A percentile compares a stretch with the other conserved stretches of the same genome.
Evolutionary conservation across 2,888 invertebrate species (phyloP).

Genomic region (Cephonodes hylas): DNA sequence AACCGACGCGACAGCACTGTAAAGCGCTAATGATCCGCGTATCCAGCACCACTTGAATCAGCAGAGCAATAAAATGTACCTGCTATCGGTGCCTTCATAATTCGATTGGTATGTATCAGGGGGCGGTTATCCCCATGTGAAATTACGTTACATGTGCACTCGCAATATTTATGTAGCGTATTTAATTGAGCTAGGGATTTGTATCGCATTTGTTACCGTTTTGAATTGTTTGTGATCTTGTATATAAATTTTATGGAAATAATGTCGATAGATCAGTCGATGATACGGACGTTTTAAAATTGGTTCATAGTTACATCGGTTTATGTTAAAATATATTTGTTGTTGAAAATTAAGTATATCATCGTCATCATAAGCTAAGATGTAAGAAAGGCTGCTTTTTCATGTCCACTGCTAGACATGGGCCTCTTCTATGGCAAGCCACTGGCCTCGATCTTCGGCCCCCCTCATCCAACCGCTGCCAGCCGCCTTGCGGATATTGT

Average conservation of each 20-base stretch:
- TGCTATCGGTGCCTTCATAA: constrained; percentile 14
- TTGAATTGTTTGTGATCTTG: neutral
- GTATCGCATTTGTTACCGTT: neutral
- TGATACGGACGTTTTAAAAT: too few relatives aligned
- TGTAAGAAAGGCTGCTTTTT: too few relatives aligned
- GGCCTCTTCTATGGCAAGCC: too few relatives aligned
- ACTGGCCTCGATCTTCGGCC: too few relatives aligned
- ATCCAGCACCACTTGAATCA: neutral
- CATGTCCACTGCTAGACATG: too few relatives aligned
- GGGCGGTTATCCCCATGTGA: constrained; percentile 17
- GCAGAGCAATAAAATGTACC: neutral
- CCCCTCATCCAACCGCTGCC: too few relatives aligned
- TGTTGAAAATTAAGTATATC: too few relatives aligned
- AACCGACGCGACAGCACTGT: neutral
- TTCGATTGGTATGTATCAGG: constrained; percentile 14
- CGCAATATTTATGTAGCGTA: neutral
- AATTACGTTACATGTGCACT: constrained; percentile 4
- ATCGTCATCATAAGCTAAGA: too few relatives aligned
- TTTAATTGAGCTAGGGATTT: constrained; percentile 6
- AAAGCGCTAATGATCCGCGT: neutral
- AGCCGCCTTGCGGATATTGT: too few relatives aligned
- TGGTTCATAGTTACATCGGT: too few relatives aligned
- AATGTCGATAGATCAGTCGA: neutral
- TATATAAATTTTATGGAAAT: neutral
- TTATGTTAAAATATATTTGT: too few relatives aligned